Conservation (phyloP, 2,797 vertebrate species). For the Parauchenoglanis punctatus region DNA sequence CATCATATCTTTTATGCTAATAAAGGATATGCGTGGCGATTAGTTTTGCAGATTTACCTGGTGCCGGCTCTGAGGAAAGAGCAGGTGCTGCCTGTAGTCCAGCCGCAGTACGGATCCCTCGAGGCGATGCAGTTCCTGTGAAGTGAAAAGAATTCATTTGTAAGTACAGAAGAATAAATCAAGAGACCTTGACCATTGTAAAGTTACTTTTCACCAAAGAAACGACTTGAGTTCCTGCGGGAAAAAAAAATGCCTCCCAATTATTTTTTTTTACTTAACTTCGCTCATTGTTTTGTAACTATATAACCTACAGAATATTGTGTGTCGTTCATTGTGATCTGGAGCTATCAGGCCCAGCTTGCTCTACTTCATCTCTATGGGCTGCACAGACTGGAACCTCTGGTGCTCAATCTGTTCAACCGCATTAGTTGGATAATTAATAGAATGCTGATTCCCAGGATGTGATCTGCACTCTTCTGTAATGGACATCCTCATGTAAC, state of each 20-base stretch:
- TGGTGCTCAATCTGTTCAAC: no score
- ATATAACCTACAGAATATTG: neutral
- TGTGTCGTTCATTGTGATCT: neutral
- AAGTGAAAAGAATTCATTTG: constrained; percentile 30
- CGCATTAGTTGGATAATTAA: no score
- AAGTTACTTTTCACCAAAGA: neutral
- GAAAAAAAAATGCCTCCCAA: no score
- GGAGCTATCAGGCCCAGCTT: neutral
- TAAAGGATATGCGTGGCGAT: neutral
- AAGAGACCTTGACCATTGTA: neutral
- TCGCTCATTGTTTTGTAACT: neutral
- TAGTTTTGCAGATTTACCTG: constrained; percentile 74
- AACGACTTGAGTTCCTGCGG: no score
- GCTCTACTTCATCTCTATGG: no score
- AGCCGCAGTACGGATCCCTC: constrained; percentile 94
- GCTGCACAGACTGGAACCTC: no score
- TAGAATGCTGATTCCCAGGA: no score
- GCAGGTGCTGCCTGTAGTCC: constrained; percentile 89
- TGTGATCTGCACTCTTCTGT: no score
- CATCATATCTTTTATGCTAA: neutral
- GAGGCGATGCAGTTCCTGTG: constrained; percentile 89
- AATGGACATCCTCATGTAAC: no score
- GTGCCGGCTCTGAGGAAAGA: constrained; percentile 86
- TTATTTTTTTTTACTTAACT: no score
- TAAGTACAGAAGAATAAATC: neutral